Evolutionary conservation across 1,140 invertebrate genomes (phyloP), one percentile per base, ranked within the genome.

Genomic region (Anoplolepis gracilipes): DNA sequence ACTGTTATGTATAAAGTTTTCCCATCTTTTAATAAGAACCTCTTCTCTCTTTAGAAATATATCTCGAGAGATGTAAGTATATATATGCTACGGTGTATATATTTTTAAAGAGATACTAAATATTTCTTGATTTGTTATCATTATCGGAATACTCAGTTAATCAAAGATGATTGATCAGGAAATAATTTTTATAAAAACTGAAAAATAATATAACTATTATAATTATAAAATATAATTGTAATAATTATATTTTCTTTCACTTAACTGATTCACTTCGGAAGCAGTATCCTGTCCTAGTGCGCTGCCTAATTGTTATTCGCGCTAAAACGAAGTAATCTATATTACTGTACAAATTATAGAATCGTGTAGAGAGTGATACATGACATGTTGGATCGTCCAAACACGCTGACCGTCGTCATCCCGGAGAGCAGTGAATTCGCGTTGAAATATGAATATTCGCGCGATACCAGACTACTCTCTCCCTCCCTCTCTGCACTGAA

Each of bases 391-490:
- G 53, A 72, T 73, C 67, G 78, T 73, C 19, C 78, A 82, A 82
- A 82, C 67, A 82, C 22, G 78, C 67, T 72, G 67, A 73, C 53
- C 36, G 53, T 72, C 67, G 78, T 82, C 53, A 82, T 87, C 70
- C 49, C 42, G 57, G 25, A 53, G 78, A 62, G 67, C 82, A 87
- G 76, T 75, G 85, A 65, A 69, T 75, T 65, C 57, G 69, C 81
- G 81, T 57, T 88, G 86, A 90, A 86, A 90, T 91, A 91, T 92
- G 89, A 89, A 91, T 89, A 89, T 86, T 49, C 86, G 82, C 49
- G 72, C 69, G 57, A 16, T 64, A 86, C 73, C 70, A 69, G 67
- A 39, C 67, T 16, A 33, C 11, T 62, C 13, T 78, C 61, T 19
- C 75, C 16, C 61, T 33, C 59, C 28, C 25, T 30, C 73, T 59